Evolutionary conservation across 2,888 invertebrate species (phyloP).

Genomic region (Cordilura impudica): DNA sequence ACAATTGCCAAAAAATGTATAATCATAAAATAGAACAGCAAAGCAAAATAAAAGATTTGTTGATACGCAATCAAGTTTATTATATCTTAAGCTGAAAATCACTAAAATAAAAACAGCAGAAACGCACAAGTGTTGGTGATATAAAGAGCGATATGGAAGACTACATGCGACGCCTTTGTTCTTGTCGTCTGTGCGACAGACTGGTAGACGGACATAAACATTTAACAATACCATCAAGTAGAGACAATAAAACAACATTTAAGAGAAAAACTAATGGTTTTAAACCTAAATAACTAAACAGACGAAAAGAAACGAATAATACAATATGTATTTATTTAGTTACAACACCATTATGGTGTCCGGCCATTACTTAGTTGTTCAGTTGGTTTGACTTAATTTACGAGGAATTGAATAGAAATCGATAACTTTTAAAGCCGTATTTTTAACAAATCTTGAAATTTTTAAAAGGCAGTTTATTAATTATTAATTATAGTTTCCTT

Average conservation of each 20-base stretch:
- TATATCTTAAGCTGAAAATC: too few relatives aligned
- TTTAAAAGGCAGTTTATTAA: too few relatives aligned
- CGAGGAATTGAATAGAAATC: too few relatives aligned
- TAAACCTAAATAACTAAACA: slow-evolving; percentile 37
- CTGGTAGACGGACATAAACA: slow-evolving; percentile 41
- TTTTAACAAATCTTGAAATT: too few relatives aligned
- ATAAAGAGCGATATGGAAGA: slow-evolving; percentile 30
- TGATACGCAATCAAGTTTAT: too few relatives aligned
- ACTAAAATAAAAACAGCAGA: too few relatives aligned
- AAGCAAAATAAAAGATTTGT: too few relatives aligned
- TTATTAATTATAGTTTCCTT: too few relatives aligned
- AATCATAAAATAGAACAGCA: slow-evolving; percentile 31
- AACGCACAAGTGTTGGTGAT: slow-evolving; percentile 20
- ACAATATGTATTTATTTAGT: slow-evolving; percentile 51
- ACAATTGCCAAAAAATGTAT: slow-evolving; percentile 33
- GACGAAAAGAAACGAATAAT: too few relatives aligned
- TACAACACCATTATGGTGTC: slow-evolving; percentile 52
- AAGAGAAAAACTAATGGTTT: slow-evolving; percentile 54
- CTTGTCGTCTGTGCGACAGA: slow-evolving; percentile 38
- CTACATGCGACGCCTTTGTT: slow-evolving; percentile 61
- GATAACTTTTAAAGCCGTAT: too few relatives aligned
- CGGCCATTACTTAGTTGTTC: slow-evolving; percentile 48
- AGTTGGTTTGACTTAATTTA: slow-evolving; percentile 30
- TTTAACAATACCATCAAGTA: slow-evolving; percentile 56
- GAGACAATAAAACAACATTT: slow-evolving; percentile 62